Evolutionary conservation across 2,888 invertebrate species (phyloP).

Genomic region (Oxytorus armatus): DNA sequence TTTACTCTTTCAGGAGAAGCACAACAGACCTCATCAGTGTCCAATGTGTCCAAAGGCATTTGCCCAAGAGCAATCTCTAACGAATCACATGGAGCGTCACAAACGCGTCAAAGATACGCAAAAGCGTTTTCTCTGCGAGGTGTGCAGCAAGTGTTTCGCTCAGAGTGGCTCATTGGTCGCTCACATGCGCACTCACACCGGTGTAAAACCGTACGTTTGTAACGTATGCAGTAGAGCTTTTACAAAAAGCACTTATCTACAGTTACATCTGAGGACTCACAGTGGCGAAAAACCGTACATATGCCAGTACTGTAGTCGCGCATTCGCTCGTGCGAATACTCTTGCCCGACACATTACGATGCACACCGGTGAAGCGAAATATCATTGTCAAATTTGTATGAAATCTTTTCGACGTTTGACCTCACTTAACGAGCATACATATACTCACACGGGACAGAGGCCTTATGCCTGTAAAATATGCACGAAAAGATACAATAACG

Average conservation of each 20-base stretch:
- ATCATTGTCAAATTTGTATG: constrained; percentile 81
- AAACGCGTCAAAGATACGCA: constrained; percentile 79
- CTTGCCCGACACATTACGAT: constrained; percentile 82
- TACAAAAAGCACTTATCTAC: constrained; percentile 82
- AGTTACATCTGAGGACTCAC: constrained; percentile 80
- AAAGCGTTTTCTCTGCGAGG: constrained; percentile 81
- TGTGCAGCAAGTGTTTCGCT: constrained; percentile 82
- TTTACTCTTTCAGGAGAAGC: constrained; percentile 75
- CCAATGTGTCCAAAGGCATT: constrained; percentile 80
- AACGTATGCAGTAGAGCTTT: constrained; percentile 81
- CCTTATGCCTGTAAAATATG: constrained; percentile 82
- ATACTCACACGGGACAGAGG: constrained; percentile 81
- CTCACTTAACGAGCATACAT: constrained; percentile 81
- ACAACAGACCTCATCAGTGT: constrained; percentile 79
- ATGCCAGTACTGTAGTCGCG: constrained; percentile 81
- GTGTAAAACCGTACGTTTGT: constrained; percentile 81
- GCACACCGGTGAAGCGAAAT: constrained; percentile 82
- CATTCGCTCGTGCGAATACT: constrained; percentile 81
- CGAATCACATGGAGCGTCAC: constrained; percentile 81
- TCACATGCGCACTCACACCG: constrained; percentile 82
- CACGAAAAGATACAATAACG: constrained; percentile 76
- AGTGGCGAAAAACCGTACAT: constrained; percentile 82
- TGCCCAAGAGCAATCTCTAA: constrained; percentile 79
- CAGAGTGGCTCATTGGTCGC: constrained; percentile 81
- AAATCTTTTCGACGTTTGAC: constrained; percentile 81